Evolutionary conservation across 2,113 vertebrate genomes (phyloP), one percentile per base, ranked within the genome.

Genomic region (Varanus salvator): DNA sequence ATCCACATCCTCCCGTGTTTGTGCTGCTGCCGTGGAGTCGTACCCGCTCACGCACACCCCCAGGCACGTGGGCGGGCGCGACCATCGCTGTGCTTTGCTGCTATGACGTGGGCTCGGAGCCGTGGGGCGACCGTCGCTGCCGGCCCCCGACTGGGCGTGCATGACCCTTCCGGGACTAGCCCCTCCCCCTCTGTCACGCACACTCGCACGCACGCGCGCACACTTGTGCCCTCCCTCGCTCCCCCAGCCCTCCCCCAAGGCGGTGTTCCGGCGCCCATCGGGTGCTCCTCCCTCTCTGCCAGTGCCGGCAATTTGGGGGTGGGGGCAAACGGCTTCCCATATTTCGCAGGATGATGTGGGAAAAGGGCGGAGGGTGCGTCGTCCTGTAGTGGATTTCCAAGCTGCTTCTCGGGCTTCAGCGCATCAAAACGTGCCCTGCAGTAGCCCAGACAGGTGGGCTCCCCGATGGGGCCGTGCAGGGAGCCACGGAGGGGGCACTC

Each of bases 11-110:
- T 50, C 88, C 82, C 82, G 38, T 71, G 60, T 19, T 57, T 89
- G n/a, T 84, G 81, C 81, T 50, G 23, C 75, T 80, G 64, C 88
- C 88, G 80, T 78, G 57, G 88, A 71, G 60, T 54, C 17, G 74
- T 44, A 29, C 66, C 34, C 76, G 82, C 88, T 89, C 88, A 69
- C 23, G 71, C 81, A 76, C 72, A 84, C 88, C 72, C 68, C 38
- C 88, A 69, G 29, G 52, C 82, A 69, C 15, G 34, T 60, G n/a
- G 31, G 86, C 75, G n/a, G 31, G 86, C 17, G 9, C 76, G 50
- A 50, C 75, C 60, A 21, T 68, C 64, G 34, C 31, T 38, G 57
- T 88, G 90, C 86, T 87, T 91, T 54, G 80, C 85, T 91, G 78
- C 72, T 84, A 77, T 15, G 25, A 48, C 71, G 81, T 80, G 64